Base-by-base conservation (phyloP, 2,888 invertebrate species). In the Oligia fasciuncula region DNA sequence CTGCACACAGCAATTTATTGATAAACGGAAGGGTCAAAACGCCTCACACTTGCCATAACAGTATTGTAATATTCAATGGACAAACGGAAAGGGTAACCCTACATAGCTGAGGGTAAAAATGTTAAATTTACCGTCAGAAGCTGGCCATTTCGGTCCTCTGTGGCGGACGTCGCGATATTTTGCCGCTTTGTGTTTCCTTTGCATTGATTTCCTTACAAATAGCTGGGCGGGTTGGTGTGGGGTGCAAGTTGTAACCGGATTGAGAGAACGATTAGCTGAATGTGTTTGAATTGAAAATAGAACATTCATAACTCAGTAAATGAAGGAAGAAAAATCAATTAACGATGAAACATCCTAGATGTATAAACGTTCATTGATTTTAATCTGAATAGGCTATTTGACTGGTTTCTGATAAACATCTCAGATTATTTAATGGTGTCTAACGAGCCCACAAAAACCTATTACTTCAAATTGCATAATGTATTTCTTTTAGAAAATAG, bases 101-200 rank as follows among this genome's bases (percentile, higher is more conserved):
- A 46, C 35, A 29, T 79, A 75, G 80, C 74, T 76, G 76, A 71
- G 86, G 91, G 89, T 87, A 91, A 90, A 91, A 93, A 94, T 94
- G 94, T 92, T 94, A 94, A 96, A 95, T 94, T 94, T 93, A 93
- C 93, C 93, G 93, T 90, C 93, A 92, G 91, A 88, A 90, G 90
- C 92, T 93, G 95, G 94, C 93, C 95, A 94, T 94, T 93, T 92
- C 89, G 91, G 93, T 93, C 93, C 92, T 94, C 95, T 95, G 95
- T 89, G 93, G 94, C 94, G 94, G 96, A 96, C 94, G 91, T 92
- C 91, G 93, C 92, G 94, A 95, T 95, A 95, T 96, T 95, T 95
- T 93, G 93, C 93, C 93, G 93, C 93, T 94, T 95, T 95, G 95
- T 94, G 93, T 94, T 95, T 95, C 93, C 95, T 94, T 93, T 93